Evolutionary conservation across 2,888 invertebrate genomes (phyloP), one percentile per base, ranked within the genome.

Genomic region (Drosophila putrida): DNA sequence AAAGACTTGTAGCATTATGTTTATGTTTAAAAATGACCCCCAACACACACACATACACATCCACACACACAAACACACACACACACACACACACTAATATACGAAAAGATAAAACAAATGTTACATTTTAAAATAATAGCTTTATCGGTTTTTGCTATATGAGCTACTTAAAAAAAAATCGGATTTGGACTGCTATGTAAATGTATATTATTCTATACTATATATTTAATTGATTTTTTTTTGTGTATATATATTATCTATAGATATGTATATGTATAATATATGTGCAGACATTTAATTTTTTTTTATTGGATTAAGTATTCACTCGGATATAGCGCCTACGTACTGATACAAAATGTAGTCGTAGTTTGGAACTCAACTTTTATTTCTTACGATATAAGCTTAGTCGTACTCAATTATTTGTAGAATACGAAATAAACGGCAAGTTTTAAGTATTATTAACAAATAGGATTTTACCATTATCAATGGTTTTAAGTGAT

Each of bases 131-230:
- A 11, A 54, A 54, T 27, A 71, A 71, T 60, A 76, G 68, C 73
- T 76, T 78, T 73, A 68, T 38, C 73, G 69, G 59, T 61, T 74
- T 64, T 54, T 66, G 68, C 76, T 73, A 70, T 54, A 50, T 38
- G 43, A 54, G 66, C 58, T 50, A 44, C 35, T 50, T 47, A 39
- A 49, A 54, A 39, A 49, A 54, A 67, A 75, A 63, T 69, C 57
- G 80, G 68, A 80, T 77, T 70, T 65, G 47, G 83, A 86, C 86
- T 82, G 83, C 83, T 80, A 74, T 78, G 59, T 86, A 76, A 50
- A 39, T 78, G 43, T 83, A 82, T 55, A 80, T 73, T 77, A 63
- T 54, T 20, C 41, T 63, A 69, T 64, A 51, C 46, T 72, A 66
- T 71, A 75, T 43, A 67, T 39, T 36, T 54, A 75, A 28, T 63